These are phyloP conservation scores for Zingel zingel DNA, from an alignment of 2,113 vertebrate genomes.

Conservation along the genomic window DNA sequence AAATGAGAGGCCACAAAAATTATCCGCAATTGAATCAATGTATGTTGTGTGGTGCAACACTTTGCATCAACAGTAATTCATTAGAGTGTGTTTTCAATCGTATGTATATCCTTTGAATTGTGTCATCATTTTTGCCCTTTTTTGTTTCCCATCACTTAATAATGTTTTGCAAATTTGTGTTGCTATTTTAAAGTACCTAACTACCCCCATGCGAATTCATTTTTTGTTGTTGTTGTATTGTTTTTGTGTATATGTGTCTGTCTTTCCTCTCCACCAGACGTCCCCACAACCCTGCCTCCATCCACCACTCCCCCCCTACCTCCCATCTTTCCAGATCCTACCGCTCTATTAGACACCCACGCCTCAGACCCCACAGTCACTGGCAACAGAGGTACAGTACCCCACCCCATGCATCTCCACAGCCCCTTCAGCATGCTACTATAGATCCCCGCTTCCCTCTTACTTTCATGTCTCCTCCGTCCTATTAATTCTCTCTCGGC, in stretches of 20 bases:
- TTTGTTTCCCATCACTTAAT: conserved; percentile 42
- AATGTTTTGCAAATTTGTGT: conserved; percentile 42
- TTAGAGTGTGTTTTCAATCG: conserved; percentile 1
- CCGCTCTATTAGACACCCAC: conserved; percentile 92
- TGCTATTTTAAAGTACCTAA: conserved; percentile 34
- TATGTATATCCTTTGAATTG: conserved; percentile 20
- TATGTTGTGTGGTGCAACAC: not conserved
- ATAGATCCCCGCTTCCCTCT: conserved; percentile 22
- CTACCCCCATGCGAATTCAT: conserved; percentile 53
- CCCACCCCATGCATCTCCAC: conserved; percentile 63
- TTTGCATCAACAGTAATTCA: conserved; percentile 13
- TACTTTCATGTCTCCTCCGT: conserved; percentile 21
- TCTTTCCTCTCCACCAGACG: conserved; percentile 95
- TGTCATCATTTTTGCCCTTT: conserved; percentile 37
- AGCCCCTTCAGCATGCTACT: conserved; percentile 52
- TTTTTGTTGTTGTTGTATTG: conserved; percentile 59
- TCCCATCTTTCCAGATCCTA: conserved; percentile 94
- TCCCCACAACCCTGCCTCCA: conserved; percentile 94
- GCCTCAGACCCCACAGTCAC: conserved; percentile 90
- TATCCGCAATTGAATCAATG: not conserved
- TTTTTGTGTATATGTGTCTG: conserved; percentile 86
- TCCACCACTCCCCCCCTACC: conserved; percentile 95
- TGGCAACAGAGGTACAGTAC: conserved; percentile 96
- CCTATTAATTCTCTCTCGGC: conserved; percentile 13
- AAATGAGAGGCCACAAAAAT: not conserved